Evolutionary conservation across 2,113 vertebrate genomes (phyloP), one percentile per base, ranked within the genome.

Genomic region (Sturnira hondurensis): DNA sequence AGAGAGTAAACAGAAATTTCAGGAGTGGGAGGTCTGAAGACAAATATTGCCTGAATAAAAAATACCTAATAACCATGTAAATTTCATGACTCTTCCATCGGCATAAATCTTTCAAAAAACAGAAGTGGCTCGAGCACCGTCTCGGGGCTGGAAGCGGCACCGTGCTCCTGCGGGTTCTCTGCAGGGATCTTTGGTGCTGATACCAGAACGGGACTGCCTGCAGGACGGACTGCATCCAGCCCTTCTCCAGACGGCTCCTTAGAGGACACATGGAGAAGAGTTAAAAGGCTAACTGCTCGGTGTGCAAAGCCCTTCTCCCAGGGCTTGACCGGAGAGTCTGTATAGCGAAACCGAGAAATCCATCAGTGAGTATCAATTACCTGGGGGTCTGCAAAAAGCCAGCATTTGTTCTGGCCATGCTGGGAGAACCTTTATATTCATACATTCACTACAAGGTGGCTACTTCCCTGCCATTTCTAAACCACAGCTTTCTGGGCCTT

Each of bases 1-100:
- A 85, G 28, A 89, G 22, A 96, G 41, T 87, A 96, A 94, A 89
- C 11, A 94, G 50, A 91, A 41, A 81, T 67, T 81, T 89, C 28
- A 86, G 54, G 61, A 94, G 68, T 33, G 43, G 73, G 67, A 89
- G 61, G 80, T 45, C 67, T 90, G 54, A 92, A 63, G 63, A 80
- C 33, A 78, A 93, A 97, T 83, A 89, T 1, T 83, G 33, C 43
- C 71, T 65, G 41, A 89, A 68, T 86, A 83, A 86, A 89, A 89
- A 76, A 50, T 78, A 73, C 28, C 56, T 70, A 80, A 38, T 76
- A 56, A 43, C 50, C n/a, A 67, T 85, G 68, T 52, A 36, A 95
- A 89, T 87, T 81, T 70, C 74, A 11, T 41, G 58, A 45, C 6
- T 70, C 90, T 86, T 71, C 22, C 47, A 68, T 33, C 15, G 65